Evolutionary conservation across 2,888 invertebrate genomes (phyloP).

Genomic region (Epinotia demarniana): DNA sequence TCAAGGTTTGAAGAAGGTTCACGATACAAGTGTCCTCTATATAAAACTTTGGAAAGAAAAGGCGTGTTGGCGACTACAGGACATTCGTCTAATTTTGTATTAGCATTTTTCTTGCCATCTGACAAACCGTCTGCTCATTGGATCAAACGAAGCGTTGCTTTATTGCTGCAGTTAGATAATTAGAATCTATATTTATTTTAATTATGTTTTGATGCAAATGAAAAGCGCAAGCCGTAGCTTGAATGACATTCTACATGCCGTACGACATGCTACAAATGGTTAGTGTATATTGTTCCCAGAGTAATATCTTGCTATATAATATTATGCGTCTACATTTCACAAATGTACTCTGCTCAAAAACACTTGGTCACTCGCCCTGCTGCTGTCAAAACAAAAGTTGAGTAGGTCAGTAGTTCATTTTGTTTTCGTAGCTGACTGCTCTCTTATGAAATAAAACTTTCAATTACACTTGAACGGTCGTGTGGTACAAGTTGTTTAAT

Average conservation of each 20-base stretch:
- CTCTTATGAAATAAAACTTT: no score
- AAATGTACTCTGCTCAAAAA: no score
- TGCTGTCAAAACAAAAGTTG: no score
- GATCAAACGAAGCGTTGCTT: slow-evolving; percentile 92
- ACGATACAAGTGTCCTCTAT: slow-evolving; percentile 90
- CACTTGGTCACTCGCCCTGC: no score
- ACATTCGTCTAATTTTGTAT: slow-evolving; percentile 93
- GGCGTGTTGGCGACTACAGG: slow-evolving; percentile 93
- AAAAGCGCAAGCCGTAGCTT: not conserved
- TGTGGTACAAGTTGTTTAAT: no score
- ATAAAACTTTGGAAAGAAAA: slow-evolving; percentile 91
- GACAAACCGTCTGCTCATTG: slow-evolving; percentile 88
- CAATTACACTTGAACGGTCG: no score
- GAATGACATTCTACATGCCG: not conserved
- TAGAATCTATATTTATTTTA: slow-evolving; percentile 57
- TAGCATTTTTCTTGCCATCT: slow-evolving; percentile 89
- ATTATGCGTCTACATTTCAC: no score
- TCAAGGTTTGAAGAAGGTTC: slow-evolving; percentile 78
- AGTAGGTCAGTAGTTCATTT: no score
- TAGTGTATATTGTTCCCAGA: no score
- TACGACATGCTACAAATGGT: no score
- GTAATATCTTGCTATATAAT: no score
- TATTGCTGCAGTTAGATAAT: slow-evolving; percentile 90
- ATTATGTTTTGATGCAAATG: not conserved
- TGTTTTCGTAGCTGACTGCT: no score